Percentiles rank a stretch among this genome's conserved stretches.
Evolutionary conservation across 2,113 vertebrate species (phyloP).

Genomic region (Pluvianellus socialis): DNA sequence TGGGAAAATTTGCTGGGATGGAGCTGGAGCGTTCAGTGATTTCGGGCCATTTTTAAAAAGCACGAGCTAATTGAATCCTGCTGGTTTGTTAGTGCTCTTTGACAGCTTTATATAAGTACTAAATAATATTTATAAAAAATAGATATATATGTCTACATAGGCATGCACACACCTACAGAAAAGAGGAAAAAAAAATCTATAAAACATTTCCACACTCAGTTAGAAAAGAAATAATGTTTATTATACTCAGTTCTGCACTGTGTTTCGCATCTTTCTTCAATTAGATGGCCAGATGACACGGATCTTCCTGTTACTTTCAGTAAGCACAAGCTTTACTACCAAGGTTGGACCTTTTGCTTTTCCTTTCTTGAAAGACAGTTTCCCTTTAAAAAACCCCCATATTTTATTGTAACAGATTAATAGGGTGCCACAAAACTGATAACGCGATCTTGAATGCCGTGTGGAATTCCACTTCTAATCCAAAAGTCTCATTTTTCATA

Average conservation of each 20-base stretch:
- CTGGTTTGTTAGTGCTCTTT: constrained; percentile 57
- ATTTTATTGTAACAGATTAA: constrained; percentile 61
- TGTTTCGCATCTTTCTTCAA: constrained; percentile 67
- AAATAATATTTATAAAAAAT: constrained; percentile 60
- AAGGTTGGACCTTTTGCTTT: constrained; percentile 45
- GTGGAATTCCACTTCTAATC: constrained; percentile 56
- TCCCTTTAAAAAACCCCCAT: constrained; percentile 17
- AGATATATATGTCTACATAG: not conserved
- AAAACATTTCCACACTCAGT: constrained; percentile 57
- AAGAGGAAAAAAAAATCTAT: constrained; percentile 18
- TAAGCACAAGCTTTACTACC: constrained; percentile 18
- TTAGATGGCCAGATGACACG: constrained; percentile 50
- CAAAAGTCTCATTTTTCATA: constrained; percentile 64
- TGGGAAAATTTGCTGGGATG: constrained; percentile 65
- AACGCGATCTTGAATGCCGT: constrained; percentile 18
- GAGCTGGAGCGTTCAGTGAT: constrained; percentile 56
- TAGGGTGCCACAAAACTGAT: constrained; percentile 37
- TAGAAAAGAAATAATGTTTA: constrained; percentile 46
- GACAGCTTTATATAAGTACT: constrained; percentile 61
- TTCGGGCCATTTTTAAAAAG: constrained; percentile 38
- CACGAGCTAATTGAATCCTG: constrained; percentile 62
- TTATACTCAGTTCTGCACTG: not conserved
- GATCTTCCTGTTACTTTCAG: constrained; percentile 60
- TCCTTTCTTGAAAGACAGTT: constrained; percentile 42
- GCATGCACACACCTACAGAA: constrained; percentile 32